Base-by-base conservation (phyloP, 2,797 vertebrate species). In the Staurois parvus region DNA sequence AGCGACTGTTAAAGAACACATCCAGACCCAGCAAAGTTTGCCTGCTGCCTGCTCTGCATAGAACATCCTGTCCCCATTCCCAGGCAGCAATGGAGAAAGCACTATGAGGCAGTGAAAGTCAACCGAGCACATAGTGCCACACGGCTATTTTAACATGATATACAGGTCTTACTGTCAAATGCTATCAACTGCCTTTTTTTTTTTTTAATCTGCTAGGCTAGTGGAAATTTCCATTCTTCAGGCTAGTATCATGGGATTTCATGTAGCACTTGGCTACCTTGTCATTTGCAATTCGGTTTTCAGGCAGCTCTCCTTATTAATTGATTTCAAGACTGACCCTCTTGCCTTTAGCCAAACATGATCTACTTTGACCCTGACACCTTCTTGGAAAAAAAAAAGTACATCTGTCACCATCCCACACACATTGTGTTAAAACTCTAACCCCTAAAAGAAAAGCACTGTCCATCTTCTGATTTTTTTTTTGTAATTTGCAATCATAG, bases 281-380 rank as follows among this genome's bases (percentile, higher is more conserved):
- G 48, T 59, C 69, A 72, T 87, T 83, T 75, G 83, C 28, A 59
- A 86, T 78, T 66, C 37, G 29, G 1, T 66, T 34, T 83, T 56
- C 59, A 79, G 69, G 70, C 79, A 69, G 66, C 69, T 87, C 73
- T 79, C 32, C 75, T 19, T 79, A 83, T 74, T 83, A 87, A 83
- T 87, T 87, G 75, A 83, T 79, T 87, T 78, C 81, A 73, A n/a
- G 64, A 26, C 68, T 79, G 85, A 83, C 75, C 34, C 69, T 83
- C 56, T 73, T 72, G 75, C 77, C 81, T 78, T 78, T 86, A 86
- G 73, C 68, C 82, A 42, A 80, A 83, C 81, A 83, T 74, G 42
- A 69, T 79, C 75, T 59, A 70, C 52, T 29, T 34, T 86, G 80
- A 86, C 80, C 76, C 76, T 56, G n/a, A n/a, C 42, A 74, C 15